Evolutionary conservation across 2,113 vertebrate genomes (phyloP).

Genomic region (Telmatochromis sp.): DNA sequence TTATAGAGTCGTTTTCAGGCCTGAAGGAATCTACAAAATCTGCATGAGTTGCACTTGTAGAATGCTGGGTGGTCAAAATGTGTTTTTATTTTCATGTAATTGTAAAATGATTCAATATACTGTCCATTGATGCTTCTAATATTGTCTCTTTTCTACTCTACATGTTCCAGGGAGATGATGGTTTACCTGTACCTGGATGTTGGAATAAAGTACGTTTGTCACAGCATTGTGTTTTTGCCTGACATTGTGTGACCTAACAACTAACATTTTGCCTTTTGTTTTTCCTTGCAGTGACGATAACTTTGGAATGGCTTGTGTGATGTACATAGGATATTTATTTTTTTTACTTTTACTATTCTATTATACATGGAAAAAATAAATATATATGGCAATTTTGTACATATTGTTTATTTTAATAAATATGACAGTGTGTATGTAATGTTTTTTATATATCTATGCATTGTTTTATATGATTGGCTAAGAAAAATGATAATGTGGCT

Average conservation of each 20-base stretch:
- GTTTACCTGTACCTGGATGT: constrained; percentile 75
- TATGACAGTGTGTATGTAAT: constrained; percentile 62
- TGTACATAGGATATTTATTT: constrained; percentile 83
- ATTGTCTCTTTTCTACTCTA: neutral
- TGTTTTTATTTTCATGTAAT: neutral
- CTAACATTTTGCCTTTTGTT: constrained; percentile 44
- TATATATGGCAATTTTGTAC: constrained; percentile 62
- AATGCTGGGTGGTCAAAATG: neutral
- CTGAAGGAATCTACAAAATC: neutral
- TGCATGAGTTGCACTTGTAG: neutral
- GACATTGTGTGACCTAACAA: constrained; percentile 50
- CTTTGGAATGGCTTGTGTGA: constrained; percentile 69
- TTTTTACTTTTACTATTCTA: constrained; percentile 68
- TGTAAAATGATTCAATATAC: neutral
- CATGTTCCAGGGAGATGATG: constrained; percentile 67
- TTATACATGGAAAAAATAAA: constrained; percentile 42
- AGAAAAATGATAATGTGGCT: constrained; percentile 55
- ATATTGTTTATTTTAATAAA: constrained; percentile 70
- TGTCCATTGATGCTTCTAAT: neutral
- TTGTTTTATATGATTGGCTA: constrained; percentile 60
- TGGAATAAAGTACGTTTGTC: constrained; percentile 76
- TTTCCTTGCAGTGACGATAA: constrained; percentile 76
- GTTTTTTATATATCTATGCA: constrained; percentile 65
- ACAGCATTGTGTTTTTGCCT: neutral
- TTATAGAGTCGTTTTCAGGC: neutral